Conservation (phyloP, 2,888 invertebrate species). For the Taenaris catops region DNA sequence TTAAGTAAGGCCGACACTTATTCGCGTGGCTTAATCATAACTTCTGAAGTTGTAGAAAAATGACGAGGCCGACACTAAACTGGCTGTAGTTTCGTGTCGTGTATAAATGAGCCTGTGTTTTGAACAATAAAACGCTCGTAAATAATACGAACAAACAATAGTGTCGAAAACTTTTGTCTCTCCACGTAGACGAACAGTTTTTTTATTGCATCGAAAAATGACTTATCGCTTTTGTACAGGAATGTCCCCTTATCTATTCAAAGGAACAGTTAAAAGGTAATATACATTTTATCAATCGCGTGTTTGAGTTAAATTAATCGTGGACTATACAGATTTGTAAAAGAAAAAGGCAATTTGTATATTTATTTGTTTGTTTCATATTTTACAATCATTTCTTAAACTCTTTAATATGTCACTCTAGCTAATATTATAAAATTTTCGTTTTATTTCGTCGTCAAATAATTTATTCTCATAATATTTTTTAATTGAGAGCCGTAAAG, state of each 20-base stretch:
- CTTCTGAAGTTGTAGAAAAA: constrained; percentile 14
- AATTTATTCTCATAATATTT: too few species aligned
- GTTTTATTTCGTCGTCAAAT: too few species aligned
- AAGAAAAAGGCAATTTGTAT: too few species aligned
- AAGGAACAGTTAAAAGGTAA: too few species aligned
- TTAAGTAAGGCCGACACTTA: neutral
- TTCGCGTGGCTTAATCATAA: constrained; percentile 17
- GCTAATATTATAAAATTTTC: too few species aligned
- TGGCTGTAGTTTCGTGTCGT: constrained; percentile 20
- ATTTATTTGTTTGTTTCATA: too few species aligned
- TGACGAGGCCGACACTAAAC: constrained; percentile 15
- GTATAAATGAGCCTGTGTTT: constrained; percentile 21
- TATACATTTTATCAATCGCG: too few species aligned
- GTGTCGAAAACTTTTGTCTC: constrained; percentile 17
- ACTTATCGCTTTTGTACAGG: constrained; percentile 15
- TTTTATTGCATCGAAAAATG: constrained; percentile 18
- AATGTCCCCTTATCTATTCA: constrained; percentile 7
- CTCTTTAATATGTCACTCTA: too few species aligned
- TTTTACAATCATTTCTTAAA: too few species aligned
- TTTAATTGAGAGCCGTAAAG: too few species aligned
- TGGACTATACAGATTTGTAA: too few species aligned
- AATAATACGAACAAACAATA: constrained; percentile 24
- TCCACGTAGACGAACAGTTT: constrained; percentile 15
- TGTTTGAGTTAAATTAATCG: too few species aligned
- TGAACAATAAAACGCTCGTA: constrained; percentile 22